These are phyloP conservation scores for Drosophila albomicans DNA, from an alignment of 1,140 invertebrate genomes.

Conservation along the genomic window DNA sequence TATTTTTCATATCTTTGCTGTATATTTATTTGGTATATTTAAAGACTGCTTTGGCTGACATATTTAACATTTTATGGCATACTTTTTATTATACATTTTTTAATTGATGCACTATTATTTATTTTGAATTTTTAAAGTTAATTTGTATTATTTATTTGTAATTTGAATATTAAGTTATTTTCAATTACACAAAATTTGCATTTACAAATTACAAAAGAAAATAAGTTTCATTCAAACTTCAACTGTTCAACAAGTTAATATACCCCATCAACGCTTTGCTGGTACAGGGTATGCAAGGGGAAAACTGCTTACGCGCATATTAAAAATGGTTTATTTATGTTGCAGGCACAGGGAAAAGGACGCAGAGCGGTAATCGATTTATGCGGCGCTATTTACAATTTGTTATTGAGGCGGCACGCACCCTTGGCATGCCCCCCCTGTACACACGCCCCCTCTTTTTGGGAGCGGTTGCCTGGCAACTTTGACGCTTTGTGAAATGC, in stretches of 20 bases:
- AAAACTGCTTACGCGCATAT: constrained; percentile 77
- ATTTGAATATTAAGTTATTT: no score
- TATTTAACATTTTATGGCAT: no score
- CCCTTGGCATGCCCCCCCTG: not conserved
- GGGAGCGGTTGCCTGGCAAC: constrained; percentile 20
- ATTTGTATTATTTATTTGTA: no score
- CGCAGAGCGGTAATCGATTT: constrained; percentile 66
- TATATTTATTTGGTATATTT: no score
- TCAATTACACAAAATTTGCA: no score
- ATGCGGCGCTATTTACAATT: constrained; percentile 74
- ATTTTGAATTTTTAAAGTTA: no score
- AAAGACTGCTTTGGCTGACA: no score
- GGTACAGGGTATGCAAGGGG: constrained; percentile 15
- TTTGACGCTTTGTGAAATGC: constrained; percentile 43
- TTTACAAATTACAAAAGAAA: no score
- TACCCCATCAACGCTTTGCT: not conserved
- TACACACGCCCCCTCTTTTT: not conserved
- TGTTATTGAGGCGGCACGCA: constrained; percentile 51
- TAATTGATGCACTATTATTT: no score
- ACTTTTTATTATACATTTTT: no score
- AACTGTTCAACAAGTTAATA: constrained; percentile 5
- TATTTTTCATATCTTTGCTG: no score
- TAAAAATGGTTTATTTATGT: constrained; percentile 80
- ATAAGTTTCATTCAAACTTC: no score
- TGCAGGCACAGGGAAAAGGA: constrained; percentile 7